phyloP scores from a whole-genome alignment of 2,113 vertebrate genomes.

The Illadopsis cleaveri region DNA sequence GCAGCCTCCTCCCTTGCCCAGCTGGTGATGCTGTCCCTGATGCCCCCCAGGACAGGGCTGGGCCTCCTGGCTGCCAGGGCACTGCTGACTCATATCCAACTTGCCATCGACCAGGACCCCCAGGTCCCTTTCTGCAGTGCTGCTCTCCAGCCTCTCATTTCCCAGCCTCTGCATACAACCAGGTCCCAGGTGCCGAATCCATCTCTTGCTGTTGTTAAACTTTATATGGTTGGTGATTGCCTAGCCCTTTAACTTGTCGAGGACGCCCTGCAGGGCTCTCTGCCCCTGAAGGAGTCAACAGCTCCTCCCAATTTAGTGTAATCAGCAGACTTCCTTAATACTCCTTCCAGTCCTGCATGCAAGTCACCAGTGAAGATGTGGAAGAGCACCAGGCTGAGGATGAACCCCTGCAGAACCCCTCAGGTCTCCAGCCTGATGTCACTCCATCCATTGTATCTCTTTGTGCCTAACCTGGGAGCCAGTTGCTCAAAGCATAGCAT shows the following conservation, averaged over 20 bases:
- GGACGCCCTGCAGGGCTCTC: neutral
- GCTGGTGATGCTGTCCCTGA: rapidly evolving
- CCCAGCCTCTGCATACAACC: neutral
- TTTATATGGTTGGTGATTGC: neutral
- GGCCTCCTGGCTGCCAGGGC: neutral
- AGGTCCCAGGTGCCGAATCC: neutral
- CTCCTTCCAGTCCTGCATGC: neutral
- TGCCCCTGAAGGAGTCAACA: neutral
- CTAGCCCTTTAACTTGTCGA: neutral
- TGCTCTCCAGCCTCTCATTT: neutral
- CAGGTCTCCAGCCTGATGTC: neutral
- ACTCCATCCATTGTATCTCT: neutral
- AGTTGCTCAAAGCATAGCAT: neutral
- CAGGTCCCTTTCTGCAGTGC: neutral
- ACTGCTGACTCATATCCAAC: rapidly evolving
- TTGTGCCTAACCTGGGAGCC: neutral
- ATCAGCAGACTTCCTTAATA: neutral
- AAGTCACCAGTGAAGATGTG: neutral
- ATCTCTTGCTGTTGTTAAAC: neutral
- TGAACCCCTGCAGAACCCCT: neutral
- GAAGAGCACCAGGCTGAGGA: neutral
- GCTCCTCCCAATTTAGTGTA: neutral
- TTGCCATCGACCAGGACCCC: rapidly evolving
- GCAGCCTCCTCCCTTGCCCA: neutral
- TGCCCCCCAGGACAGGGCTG: rapidly evolving